A percentile compares a stretch with the other conserved stretches of the same genome.
Conservation (phyloP, 37 sponge, comb jelly and placozoan species). For the Chondrosia reniformis region DNA sequence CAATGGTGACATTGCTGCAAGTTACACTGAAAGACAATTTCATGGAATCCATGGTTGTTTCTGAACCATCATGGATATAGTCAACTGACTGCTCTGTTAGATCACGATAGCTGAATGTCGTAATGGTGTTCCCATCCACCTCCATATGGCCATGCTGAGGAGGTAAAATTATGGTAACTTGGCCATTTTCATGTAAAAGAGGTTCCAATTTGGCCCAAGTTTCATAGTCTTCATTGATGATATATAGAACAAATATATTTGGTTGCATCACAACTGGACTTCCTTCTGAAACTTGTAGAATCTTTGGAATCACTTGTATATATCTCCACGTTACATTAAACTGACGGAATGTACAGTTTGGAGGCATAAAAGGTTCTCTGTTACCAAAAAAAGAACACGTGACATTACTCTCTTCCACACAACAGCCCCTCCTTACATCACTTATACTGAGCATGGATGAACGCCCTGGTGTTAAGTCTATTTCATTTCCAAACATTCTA, state of each 20-base stretch:
- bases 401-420: background rate
- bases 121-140: background rate
- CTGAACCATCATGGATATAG: constrained; percentile 3
- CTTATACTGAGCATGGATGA: too few relatives aligned
- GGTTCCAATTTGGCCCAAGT: background rate
- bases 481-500: too few relatives aligned
- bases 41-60: background rate
- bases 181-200: too few relatives aligned
- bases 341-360: background rate
- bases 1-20: background rate
- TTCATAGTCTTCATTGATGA: background rate
- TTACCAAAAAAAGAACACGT: background rate
- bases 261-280: background rate
- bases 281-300: constrained; percentile 12
- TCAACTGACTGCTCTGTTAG: background rate
- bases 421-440: background rate
- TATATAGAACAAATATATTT: background rate
- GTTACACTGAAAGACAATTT: background rate
- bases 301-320: background rate
- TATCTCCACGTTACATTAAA: constrained; percentile 10
- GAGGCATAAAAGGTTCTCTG: background rate
- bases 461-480: too few relatives aligned
- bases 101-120: background rate
- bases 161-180: background rate
- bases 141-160: background rate